Conservation (phyloP, 2,113 vertebrate species). For the Orycteropus afer region DNA sequence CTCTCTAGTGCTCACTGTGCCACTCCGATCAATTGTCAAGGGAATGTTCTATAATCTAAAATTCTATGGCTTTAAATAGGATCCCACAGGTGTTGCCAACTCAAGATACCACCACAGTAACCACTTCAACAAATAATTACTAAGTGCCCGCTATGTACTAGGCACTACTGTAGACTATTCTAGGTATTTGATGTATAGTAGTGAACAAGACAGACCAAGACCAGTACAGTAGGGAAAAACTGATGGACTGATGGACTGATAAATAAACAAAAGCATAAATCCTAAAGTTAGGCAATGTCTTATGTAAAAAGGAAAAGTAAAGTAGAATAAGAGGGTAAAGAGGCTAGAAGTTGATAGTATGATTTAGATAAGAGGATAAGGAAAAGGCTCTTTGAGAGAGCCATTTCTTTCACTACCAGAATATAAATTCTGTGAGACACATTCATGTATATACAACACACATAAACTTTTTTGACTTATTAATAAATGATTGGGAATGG, state of each 20-base stretch:
- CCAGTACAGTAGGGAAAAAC: not conserved
- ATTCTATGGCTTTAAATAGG: not conserved
- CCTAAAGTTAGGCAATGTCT: not conserved
- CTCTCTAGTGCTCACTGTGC: not conserved
- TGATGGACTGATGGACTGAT: not conserved
- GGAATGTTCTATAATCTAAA: not conserved
- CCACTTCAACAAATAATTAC: not conserved
- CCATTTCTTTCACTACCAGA: not conserved
- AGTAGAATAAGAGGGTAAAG: not conserved
- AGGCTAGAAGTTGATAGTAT: not conserved
- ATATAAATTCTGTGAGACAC: not conserved
- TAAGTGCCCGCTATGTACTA: too few relatives aligned
- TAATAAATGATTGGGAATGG: not conserved
- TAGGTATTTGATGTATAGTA: not conserved
- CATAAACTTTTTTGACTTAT: not conserved
- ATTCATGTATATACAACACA: not conserved
- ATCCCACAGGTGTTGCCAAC: not conserved
- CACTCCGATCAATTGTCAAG: not conserved
- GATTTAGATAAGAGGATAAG: not conserved
- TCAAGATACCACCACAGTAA: not conserved
- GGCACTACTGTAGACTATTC: not conserved
- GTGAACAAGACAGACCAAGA: not conserved
- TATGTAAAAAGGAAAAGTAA: not conserved
- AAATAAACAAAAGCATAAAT: not conserved
- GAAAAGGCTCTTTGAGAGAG: not conserved